phyloP scores from a whole-genome alignment of 1,140 invertebrate genomes.

The Venturia canescens region DNA sequence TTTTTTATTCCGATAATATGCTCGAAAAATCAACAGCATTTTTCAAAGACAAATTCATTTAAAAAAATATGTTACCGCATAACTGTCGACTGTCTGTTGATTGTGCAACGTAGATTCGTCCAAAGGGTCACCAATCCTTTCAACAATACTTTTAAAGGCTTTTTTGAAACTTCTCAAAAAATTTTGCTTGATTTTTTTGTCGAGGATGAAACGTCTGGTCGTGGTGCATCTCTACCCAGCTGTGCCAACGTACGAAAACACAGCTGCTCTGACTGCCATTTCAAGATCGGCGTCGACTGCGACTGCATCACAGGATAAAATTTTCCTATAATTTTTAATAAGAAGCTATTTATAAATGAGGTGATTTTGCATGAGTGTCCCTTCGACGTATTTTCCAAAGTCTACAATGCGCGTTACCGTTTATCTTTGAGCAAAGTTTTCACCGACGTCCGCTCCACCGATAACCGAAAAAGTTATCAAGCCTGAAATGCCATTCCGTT shows the following conservation, averaged over 20 bases:
- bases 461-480: conserved; percentile 91
- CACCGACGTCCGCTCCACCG: conserved; percentile 92
- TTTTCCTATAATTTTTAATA: background rate
- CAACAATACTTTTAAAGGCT: too few relatives aligned
- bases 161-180: too few relatives aligned
- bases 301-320: conserved; percentile 56
- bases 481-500: conserved; percentile 90
- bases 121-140: too few relatives aligned
- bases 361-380: too few relatives aligned
- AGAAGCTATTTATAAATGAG: conserved; percentile 1
- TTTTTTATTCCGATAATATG: too few relatives aligned
- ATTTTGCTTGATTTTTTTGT: too few relatives aligned
- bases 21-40: too few relatives aligned
- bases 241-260: too few relatives aligned
- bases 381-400: too few relatives aligned
- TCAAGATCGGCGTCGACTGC: conserved; percentile 92
- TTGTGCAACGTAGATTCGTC: conserved; percentile 98
- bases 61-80: conserved; percentile 75
- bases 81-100: conserved; percentile 90
- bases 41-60: background rate
- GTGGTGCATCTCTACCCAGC: too few relatives aligned
- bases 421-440: conserved; percentile 89
- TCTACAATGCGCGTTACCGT: too few relatives aligned
- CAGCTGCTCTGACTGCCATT: conserved; percentile 92
- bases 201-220: too few relatives aligned